Conservation (phyloP, 2,888 invertebrate species). For the Caenorhabditis macrosperma region DNA sequence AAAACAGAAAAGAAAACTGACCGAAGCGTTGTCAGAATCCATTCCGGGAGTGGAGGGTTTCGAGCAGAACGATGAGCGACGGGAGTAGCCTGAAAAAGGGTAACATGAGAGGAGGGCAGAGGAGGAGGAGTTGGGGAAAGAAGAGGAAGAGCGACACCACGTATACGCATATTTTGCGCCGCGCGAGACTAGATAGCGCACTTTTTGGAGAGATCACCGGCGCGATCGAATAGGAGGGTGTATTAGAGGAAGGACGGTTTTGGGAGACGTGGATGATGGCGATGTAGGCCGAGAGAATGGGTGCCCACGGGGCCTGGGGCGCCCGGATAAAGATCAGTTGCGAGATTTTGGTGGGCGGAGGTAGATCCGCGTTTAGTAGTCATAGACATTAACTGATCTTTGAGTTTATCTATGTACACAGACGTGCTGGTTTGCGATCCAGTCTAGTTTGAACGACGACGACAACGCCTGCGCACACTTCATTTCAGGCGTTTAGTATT, state of each 20-base stretch:
- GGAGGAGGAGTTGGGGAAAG: background rate
- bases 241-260: background rate
- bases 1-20: background rate
- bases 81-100: constrained; percentile 47
- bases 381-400: constrained; percentile 7
- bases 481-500: constrained; percentile 1
- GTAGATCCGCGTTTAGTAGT: constrained; percentile 10
- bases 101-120: constrained; percentile 6
- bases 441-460: constrained; percentile 14
- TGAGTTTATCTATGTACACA: constrained; percentile 13
- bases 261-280: background rate
- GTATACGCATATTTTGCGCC: constrained; percentile 5
- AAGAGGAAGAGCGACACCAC: background rate
- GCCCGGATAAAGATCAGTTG: constrained; percentile 14
- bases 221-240: constrained; percentile 11
- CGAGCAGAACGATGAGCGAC: constrained; percentile 58
- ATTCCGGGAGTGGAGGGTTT: constrained; percentile 57
- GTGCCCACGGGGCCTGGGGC: background rate
- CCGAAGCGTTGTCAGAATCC: constrained; percentile 48
- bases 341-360: background rate
- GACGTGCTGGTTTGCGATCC: constrained; percentile 11
- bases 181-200: constrained; percentile 9
- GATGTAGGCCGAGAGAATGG: constrained; percentile 2
- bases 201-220: background rate
- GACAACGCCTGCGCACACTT: background rate